These are phyloP conservation scores for Dinocampus coccinellae DNA, from an alignment of 2,888 invertebrate species.

Conservation along the genomic window DNA sequence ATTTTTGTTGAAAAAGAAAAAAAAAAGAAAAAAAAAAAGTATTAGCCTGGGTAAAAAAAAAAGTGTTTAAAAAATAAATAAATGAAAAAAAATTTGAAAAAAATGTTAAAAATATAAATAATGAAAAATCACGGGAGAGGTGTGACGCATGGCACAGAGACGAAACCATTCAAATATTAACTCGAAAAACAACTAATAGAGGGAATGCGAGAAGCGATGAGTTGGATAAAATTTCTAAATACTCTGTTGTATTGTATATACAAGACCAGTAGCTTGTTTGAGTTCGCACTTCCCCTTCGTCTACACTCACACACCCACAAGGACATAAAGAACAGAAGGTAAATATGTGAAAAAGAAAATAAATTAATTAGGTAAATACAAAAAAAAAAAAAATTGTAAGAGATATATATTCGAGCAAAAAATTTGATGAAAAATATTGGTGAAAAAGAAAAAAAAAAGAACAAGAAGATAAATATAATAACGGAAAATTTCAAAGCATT, in stretches of 20 bases:
- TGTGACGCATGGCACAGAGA: slow-evolving; percentile 31
- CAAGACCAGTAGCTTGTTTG: slow-evolving; percentile 64
- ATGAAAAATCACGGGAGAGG: not conserved
- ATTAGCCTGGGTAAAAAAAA: slow-evolving; percentile 39
- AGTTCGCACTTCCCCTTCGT: slow-evolving; percentile 14
- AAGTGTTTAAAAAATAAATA: slow-evolving; percentile 30
- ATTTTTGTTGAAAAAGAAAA: not conserved
- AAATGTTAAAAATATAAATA: slow-evolving; percentile 25
- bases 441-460: not conserved
- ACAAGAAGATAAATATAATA: not conserved
- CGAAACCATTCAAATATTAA: slow-evolving; percentile 68
- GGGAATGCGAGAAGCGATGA: not conserved
- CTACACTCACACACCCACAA: not conserved
- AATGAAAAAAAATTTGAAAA: slow-evolving; percentile 25
- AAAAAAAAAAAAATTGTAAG: not conserved
- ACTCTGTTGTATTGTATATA: slow-evolving; percentile 50
- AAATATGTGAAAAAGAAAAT: slow-evolving; percentile 1
- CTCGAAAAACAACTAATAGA: slow-evolving; percentile 62
- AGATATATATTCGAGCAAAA: not conserved
- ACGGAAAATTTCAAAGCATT: not conserved
- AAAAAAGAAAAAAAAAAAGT: slow-evolving; percentile 34
- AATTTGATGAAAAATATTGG: not conserved
- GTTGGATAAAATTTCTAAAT: slow-evolving; percentile 45
- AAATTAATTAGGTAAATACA: not conserved
- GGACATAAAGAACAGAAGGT: not conserved